Conservation (phyloP, 2,888 invertebrate species). For the Notocelia uddmanniana region DNA sequence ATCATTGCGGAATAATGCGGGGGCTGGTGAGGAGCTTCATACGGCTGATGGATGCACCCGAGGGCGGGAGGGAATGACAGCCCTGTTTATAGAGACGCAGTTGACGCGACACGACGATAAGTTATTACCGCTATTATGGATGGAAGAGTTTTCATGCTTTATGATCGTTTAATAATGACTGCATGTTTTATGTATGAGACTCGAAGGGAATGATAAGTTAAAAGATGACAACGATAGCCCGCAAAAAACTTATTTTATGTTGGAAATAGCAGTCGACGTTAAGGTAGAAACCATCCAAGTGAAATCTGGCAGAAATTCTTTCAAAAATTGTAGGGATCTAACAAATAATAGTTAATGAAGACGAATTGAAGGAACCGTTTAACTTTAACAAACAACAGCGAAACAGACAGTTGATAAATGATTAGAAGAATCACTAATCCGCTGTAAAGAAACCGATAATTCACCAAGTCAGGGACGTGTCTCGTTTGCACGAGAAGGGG, state of each 20-base stretch:
- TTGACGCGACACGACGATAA: constrained; percentile 24
- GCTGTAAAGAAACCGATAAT: constrained; percentile 24
- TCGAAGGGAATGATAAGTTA: background rate
- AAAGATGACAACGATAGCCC: background rate
- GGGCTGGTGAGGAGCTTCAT: constrained; percentile 49
- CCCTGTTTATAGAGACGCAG: constrained; percentile 34
- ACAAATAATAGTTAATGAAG: constrained; percentile 9
- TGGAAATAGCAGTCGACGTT: no score
- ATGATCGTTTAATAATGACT: constrained; percentile 23
- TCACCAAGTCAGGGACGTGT: constrained; percentile 21
- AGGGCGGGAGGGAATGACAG: constrained; percentile 38
- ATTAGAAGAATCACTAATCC: constrained; percentile 21
- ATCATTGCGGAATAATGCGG: constrained; percentile 69
- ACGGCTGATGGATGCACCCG: constrained; percentile 39
- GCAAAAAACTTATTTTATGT: background rate
- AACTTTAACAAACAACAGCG: constrained; percentile 17
- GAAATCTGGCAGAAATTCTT: background rate
- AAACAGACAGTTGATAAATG: constrained; percentile 16
- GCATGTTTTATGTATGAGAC: constrained; percentile 33
- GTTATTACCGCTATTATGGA: constrained; percentile 36
- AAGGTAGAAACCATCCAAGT: background rate
- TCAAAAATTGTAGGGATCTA: no score
- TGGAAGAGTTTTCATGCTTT: constrained; percentile 39
- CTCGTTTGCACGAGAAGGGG: constrained; percentile 34
- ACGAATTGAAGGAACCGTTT: constrained; percentile 3